Evolutionary conservation across 2,797 vertebrate genomes (phyloP), one percentile per base, ranked within the genome.

Genomic region (Sebastes hubbsi): DNA sequence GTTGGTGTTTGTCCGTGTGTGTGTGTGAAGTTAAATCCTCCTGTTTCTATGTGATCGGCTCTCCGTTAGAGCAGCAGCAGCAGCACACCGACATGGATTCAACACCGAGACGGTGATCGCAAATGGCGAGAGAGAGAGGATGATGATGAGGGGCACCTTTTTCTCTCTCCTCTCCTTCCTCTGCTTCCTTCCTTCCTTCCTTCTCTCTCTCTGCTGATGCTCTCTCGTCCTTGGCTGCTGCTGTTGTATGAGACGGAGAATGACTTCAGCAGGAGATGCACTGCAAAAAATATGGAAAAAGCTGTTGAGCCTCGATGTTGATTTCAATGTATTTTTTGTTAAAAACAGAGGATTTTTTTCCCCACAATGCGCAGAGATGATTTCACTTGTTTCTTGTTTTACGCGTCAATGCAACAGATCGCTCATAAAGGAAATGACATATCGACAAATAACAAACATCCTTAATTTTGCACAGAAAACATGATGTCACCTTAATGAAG

Each of bases 101-200:
- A 77, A 60, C 84, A 87, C 83, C 38, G 89, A 91, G 82, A 84
- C 88, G 78, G 72, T 84, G 64, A 87, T 86, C 59, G 90, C 85
- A 82, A 20, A 92, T 85, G 91, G 89, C 81, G 94, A 96, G 95
- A 95, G 95, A 16, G 94, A 96, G 95, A 95, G 95, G 42, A 46
- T 18, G 42, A 36, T 36, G 34, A 42, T 42, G 14, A 94, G 94
- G 96, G 92, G 92, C 88, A 84, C 86, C 86, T 86, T 85, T 75
- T 89, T 88, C 90, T 88, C 87, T 86, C 77, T 22, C 78, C 32
- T 36, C n/a, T 63, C 12, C n/a, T 10, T 22, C 60, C 60, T 61
- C 29, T 61, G 12, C 36, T 38, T 38, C 59, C 11, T 30, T 34
- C 78, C 32, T 34, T 34, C 32, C 34, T 36, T 36, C 34, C 61